Evolutionary conservation across 2,797 vertebrate species (phyloP).

Genomic region (Brachyalestes nurse): DNA sequence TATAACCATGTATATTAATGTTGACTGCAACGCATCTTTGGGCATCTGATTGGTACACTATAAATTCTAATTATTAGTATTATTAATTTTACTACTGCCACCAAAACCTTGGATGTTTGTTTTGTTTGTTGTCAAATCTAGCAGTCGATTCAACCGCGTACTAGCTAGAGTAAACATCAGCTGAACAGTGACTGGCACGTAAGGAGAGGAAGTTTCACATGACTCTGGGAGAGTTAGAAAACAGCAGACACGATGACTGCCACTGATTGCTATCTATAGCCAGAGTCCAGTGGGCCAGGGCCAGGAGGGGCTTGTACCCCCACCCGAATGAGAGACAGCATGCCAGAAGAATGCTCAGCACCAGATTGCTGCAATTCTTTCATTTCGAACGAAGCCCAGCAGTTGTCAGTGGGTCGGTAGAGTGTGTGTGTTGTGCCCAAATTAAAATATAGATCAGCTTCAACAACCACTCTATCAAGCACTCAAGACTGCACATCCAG

Average conservation of each 20-base stretch:
- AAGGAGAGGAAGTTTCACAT: constrained; percentile 73
- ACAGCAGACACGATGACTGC: constrained; percentile 75
- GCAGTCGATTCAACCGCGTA: neutral
- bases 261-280: constrained; percentile 75
- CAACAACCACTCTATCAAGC: neutral
- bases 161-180: constrained; percentile 66
- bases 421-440: constrained; percentile 15
- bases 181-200: constrained; percentile 68
- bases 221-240: constrained; percentile 64
- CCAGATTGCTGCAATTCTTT: constrained; percentile 57
- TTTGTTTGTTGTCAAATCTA: constrained; percentile 1
- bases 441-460: constrained; percentile 41
- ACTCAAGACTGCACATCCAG: neutral
- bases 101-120: neutral
- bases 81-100: neutral
- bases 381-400: constrained; percentile 52
- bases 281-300: constrained; percentile 23
- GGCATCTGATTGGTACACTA: too few species aligned
- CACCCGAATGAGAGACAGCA: constrained; percentile 56
- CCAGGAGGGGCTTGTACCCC: constrained; percentile 2
- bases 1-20: too few species aligned
- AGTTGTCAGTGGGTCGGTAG: constrained; percentile 57
- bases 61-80: too few species aligned
- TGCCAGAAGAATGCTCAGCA: constrained; percentile 60
- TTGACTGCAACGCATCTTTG: too few species aligned